Percentiles rank a stretch among this genome's conserved stretches.
phyloP scores from a whole-genome alignment of 2,888 invertebrate species.

The Cephus pulcher region DNA sequence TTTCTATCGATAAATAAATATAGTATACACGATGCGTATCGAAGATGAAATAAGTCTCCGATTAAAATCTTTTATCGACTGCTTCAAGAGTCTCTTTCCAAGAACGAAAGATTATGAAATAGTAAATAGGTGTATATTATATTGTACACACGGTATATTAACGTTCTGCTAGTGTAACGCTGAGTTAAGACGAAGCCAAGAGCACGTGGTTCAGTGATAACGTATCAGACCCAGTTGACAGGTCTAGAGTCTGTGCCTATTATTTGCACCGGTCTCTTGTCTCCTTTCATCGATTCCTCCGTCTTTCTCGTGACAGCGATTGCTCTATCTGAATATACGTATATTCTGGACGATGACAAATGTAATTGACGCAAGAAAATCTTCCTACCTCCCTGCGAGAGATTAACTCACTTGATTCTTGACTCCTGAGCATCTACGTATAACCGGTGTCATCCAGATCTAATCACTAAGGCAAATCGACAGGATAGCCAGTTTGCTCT shows the following conservation, averaged over 20 bases:
- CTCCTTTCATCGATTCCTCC: too few relatives aligned
- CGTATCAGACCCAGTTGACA: not conserved
- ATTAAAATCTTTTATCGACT: not conserved
- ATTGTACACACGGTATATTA: not conserved
- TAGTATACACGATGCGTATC: not conserved
- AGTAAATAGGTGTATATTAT: not conserved
- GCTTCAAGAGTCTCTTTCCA: not conserved
- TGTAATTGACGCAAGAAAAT: not conserved
- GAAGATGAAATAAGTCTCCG: not conserved
- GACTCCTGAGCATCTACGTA: not conserved
- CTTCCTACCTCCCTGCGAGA: not conserved
- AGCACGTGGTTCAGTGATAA: not conserved
- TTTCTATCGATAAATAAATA: not conserved
- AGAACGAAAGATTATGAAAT: not conserved
- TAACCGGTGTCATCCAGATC: slow-evolving; percentile 3
- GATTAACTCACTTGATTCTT: not conserved
- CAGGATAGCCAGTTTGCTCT: not conserved
- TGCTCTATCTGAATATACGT: not conserved
- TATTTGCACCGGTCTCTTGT: not conserved
- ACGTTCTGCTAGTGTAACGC: not conserved
- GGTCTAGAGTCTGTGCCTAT: not conserved
- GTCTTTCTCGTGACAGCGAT: not conserved
- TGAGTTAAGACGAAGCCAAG: not conserved
- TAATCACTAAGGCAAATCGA: not conserved
- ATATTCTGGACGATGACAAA: not conserved